Evolutionary conservation across 1,140 invertebrate species (phyloP).

Genomic region (Trigoniulus corallinus): DNA sequence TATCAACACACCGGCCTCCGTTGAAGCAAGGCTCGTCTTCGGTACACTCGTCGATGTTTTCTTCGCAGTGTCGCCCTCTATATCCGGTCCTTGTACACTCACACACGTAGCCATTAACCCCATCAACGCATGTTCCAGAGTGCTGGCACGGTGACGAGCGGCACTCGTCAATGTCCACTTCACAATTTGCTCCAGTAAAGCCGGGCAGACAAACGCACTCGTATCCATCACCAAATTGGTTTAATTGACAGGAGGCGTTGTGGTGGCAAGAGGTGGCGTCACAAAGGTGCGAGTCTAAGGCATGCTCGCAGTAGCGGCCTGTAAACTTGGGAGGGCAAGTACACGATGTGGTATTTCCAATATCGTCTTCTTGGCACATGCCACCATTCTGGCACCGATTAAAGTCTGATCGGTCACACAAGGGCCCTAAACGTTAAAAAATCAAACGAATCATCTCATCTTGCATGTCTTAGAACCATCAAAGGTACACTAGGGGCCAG

Average conservation of each 20-base stretch:
- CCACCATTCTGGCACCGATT: conserved; percentile 15
- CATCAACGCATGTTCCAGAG: conserved; percentile 24
- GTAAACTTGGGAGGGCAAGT: conserved; percentile 32
- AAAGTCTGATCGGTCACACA: conserved; percentile 10
- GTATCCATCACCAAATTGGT: not conserved
- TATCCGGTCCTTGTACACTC: conserved; percentile 13
- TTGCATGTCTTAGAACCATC: not conserved
- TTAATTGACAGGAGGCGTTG: not conserved
- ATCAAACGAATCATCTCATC: too few relatives aligned
- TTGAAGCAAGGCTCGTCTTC: conserved; percentile 18
- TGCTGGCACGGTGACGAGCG: conserved; percentile 18
- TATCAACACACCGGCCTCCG: conserved; percentile 25
- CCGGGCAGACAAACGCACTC: conserved; percentile 10
- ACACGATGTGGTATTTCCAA: conserved; percentile 27
- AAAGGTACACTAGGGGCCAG: too few relatives aligned
- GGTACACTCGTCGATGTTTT: conserved; percentile 18
- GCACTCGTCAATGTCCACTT: conserved; percentile 12
- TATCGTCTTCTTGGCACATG: conserved; percentile 16
- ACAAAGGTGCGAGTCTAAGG: not conserved
- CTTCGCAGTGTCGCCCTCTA: conserved; percentile 18
- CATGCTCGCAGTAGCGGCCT: conserved; percentile 17
- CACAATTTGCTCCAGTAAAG: conserved; percentile 19
- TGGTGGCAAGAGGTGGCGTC: not conserved
- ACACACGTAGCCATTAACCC: conserved; percentile 14
- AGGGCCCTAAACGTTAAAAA: conserved; percentile 13